These are phyloP conservation scores for Paedocypris sp. DNA, from an alignment of 2,113 vertebrate genomes.

Conservation along the genomic window DNA sequence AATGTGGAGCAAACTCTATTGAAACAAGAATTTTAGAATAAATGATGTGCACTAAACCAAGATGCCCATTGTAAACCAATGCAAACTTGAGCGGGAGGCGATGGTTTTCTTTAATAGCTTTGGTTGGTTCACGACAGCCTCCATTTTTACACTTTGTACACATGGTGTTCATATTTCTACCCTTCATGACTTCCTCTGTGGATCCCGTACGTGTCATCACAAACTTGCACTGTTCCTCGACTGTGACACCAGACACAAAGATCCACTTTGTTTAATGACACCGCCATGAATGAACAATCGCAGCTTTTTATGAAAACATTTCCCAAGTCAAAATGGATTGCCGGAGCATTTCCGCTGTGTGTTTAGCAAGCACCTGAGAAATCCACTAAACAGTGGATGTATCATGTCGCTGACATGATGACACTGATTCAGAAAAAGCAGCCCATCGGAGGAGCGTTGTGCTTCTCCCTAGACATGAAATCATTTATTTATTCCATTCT, in stretches of 20 bases:
- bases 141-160: too few species aligned
- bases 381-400: conserved; percentile 1
- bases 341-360: background rate
- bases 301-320: conserved; percentile 8
- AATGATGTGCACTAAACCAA: too few species aligned
- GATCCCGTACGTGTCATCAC: too few species aligned
- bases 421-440: conserved; percentile 24
- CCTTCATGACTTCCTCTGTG: too few species aligned
- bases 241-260: too few species aligned
- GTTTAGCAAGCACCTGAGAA: background rate
- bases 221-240: background rate
- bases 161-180: too few species aligned
- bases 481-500: conserved; percentile 32
- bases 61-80: too few species aligned
- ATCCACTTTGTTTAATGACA: background rate
- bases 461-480: conserved; percentile 11
- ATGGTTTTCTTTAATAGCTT: too few species aligned
- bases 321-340: background rate
- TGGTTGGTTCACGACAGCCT: too few species aligned
- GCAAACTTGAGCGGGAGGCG: too few species aligned
- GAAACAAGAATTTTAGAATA: too few species aligned
- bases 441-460: background rate
- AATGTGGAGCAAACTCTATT: too few species aligned
- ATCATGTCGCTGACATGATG: conserved; percentile 28
- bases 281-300: background rate